These are phyloP conservation scores for Drosophila ficusphila DNA, from an alignment of 1,140 invertebrate genomes.

Conservation along the genomic window DNA sequence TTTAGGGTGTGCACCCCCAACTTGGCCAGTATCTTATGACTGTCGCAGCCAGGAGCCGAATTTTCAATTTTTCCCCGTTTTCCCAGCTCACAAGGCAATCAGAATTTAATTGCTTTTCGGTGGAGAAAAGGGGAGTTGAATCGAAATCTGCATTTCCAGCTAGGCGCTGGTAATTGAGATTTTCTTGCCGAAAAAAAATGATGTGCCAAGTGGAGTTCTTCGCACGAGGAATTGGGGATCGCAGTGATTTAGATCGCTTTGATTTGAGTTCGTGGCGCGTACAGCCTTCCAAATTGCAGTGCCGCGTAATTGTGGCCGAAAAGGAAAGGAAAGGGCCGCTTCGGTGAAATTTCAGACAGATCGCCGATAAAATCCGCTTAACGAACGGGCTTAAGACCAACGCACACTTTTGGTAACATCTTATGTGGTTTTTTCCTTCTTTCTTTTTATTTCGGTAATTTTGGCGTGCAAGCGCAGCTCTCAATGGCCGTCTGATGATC, in stretches of 20 bases:
- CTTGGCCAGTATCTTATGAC: constrained; percentile 49
- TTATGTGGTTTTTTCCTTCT: constrained; percentile 16
- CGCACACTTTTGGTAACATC: constrained; percentile 33
- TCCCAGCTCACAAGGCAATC: constrained; percentile 51
- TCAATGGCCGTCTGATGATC: constrained; percentile 57
- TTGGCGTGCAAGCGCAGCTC: constrained; percentile 52
- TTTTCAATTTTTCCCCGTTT: constrained; percentile 71
- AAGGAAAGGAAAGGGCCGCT: constrained; percentile 34
- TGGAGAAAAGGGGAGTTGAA: constrained; percentile 2
- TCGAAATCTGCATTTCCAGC: constrained; percentile 1
- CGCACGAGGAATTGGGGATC: constrained; percentile 27
- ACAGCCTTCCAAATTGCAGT: constrained; percentile 66
- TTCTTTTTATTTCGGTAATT: constrained; percentile 41
- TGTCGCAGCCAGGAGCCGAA: constrained; percentile 47
- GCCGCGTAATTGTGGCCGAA: constrained; percentile 56
- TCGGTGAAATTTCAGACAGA: constrained; percentile 54
- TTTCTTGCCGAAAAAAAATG: constrained; percentile 40
- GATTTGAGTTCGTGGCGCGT: constrained; percentile 60
- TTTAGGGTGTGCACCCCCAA: constrained; percentile 72
- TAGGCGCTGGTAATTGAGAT: constrained; percentile 56
- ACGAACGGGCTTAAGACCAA: constrained; percentile 52
- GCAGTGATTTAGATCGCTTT: too few relatives aligned
- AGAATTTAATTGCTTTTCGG: constrained; percentile 74
- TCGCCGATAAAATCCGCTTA: constrained; percentile 70
- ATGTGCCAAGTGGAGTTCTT: constrained; percentile 61